These are phyloP conservation scores for Mionectes macconnelli DNA, from an alignment of 2,113 vertebrate genomes.

Conservation along the genomic window DNA sequence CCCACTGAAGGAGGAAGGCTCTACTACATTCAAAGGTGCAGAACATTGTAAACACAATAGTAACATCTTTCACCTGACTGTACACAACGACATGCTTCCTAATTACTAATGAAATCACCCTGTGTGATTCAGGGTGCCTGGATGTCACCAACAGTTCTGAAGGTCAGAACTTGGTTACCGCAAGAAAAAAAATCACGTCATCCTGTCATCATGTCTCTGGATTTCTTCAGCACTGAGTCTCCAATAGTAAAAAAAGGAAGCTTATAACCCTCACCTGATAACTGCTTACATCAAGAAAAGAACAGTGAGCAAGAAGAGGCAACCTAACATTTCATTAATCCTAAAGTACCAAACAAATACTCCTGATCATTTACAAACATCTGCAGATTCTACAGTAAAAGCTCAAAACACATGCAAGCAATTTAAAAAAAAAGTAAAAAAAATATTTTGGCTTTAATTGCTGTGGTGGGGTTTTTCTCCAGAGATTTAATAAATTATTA, in stretches of 20 bases:
- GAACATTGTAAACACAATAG: background rate
- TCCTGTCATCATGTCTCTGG: background rate
- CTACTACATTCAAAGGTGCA: background rate
- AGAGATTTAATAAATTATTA: background rate
- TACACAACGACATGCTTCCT: background rate
- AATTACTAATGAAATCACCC: background rate
- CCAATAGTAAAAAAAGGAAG: background rate
- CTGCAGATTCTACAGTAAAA: background rate
- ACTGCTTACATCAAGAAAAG: background rate
- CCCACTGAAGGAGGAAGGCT: background rate
- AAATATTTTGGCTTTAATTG: background rate
- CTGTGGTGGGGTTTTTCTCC: background rate
- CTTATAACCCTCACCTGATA: background rate
- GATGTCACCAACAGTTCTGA: background rate
- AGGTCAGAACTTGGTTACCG: background rate
- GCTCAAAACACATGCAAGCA: background rate
- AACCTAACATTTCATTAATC: background rate
- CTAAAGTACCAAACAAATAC: background rate
- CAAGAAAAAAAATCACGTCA: background rate
- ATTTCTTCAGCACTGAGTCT: background rate
- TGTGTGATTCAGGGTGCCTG: background rate
- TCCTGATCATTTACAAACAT: background rate
- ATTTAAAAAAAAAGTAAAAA: background rate
- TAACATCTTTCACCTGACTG: background rate
- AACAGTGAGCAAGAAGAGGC: background rate